Evolutionary conservation across 2,888 invertebrate species (phyloP).

Genomic region (Terebella lapidaria): DNA sequence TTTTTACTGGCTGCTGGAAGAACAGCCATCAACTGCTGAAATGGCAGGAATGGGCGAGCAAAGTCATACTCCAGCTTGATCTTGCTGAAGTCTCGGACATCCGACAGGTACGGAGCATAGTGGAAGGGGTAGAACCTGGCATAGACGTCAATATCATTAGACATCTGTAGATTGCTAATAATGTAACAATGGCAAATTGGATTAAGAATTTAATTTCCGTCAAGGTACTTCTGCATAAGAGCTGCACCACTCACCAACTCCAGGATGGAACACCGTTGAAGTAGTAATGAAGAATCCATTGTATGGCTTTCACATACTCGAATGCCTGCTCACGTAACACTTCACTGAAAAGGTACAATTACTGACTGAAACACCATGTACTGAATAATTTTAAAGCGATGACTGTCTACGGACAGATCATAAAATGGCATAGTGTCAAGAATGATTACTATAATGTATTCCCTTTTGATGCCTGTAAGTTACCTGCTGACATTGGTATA

Average conservation of each 20-base stretch:
- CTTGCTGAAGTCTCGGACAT: constrained; percentile 72
- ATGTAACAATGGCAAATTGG: no score
- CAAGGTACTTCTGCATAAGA: not conserved
- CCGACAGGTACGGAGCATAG: constrained; percentile 94
- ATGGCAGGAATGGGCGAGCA: constrained; percentile 85
- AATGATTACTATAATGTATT: no score
- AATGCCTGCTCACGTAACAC: constrained; percentile 76
- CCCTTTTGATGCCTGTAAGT: no score
- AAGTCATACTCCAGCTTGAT: constrained; percentile 76
- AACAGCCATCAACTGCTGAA: constrained; percentile 96
- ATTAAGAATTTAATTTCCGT: no score
- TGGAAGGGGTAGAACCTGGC: constrained; percentile 78
- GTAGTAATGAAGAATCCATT: constrained; percentile 95
- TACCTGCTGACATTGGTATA: constrained; percentile 54
- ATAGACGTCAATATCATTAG: not conserved
- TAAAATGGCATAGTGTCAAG: no score
- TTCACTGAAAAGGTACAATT: no score
- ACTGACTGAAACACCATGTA: no score
- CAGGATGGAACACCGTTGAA: constrained; percentile 94
- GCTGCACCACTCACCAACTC: constrained; percentile 73
- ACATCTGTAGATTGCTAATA: not conserved
- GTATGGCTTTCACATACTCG: constrained; percentile 86
- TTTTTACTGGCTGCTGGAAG: constrained; percentile 94
- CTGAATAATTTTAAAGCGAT: no score
- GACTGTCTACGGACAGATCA: no score